phyloP scores from a whole-genome alignment of 2,888 invertebrate genomes.

The Frankliniella intonsa region DNA sequence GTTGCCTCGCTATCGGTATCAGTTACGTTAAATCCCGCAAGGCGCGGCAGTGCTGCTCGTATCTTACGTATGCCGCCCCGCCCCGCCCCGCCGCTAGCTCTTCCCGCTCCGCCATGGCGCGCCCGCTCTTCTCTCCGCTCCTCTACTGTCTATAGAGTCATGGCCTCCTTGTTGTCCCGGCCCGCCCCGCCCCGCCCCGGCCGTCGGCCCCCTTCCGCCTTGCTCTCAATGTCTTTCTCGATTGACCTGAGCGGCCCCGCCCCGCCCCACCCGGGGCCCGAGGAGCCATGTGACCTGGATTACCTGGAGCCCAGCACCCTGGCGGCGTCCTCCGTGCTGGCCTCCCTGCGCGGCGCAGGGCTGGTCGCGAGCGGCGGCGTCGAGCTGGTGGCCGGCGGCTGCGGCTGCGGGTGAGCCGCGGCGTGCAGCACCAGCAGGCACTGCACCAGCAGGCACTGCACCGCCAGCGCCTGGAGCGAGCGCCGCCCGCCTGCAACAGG shows the following conservation, averaged over 20 bases:
- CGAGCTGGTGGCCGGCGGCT: not conserved
- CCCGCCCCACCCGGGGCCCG: too few species aligned
- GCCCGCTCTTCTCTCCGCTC: not conserved
- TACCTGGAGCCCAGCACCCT: slow-evolving; percentile 56
- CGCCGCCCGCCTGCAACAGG: not conserved
- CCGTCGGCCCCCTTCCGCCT: too few species aligned
- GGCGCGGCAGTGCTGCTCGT: too few species aligned
- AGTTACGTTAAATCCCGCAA: not conserved
- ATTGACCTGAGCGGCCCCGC: too few species aligned
- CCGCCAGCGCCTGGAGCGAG: not conserved
- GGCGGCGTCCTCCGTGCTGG: not conserved
- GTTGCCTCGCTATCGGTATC: too few species aligned
- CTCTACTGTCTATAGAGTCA: not conserved
- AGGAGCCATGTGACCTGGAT: slow-evolving; percentile 37
- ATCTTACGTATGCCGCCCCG: not conserved
- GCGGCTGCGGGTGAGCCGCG: not conserved
- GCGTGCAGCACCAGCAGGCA: not conserved
- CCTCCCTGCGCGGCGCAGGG: not conserved
- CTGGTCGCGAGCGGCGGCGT: not conserved
- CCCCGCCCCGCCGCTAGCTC: not conserved
- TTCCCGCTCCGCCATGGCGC: too few species aligned
- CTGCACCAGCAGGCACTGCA: not conserved
- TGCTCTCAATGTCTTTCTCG: too few species aligned
- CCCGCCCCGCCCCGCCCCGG: too few species aligned
- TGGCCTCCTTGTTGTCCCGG: too few species aligned